A percentile compares a stretch with the other conserved stretches of the same genome.
Conservation (phyloP, 2,113 vertebrate genomes). For the Turnix velox region DNA sequence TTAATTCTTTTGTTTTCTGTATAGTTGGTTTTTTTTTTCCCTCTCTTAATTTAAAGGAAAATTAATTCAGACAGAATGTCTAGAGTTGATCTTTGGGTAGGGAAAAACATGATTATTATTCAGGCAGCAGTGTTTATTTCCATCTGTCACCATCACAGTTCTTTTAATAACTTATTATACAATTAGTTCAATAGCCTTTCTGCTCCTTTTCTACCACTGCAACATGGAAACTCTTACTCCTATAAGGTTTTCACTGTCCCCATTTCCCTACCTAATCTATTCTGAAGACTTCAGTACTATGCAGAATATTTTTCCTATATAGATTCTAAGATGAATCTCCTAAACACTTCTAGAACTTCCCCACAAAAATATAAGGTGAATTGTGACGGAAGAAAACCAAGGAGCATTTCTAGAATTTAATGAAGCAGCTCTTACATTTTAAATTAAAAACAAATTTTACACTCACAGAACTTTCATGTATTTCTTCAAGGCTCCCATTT, state of each 20-base stretch:
- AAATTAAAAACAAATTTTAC: not conserved
- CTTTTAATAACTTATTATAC: constrained; percentile 62
- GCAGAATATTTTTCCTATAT: not conserved
- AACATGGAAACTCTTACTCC: not conserved
- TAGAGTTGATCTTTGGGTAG: constrained; percentile 64
- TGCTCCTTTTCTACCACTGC: not conserved
- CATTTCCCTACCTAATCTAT: not conserved
- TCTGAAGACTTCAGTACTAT: not conserved
- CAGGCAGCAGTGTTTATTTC: constrained; percentile 65
- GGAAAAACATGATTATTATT: constrained; percentile 64
- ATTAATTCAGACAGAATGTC: constrained; percentile 69
- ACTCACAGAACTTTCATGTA: not conserved
- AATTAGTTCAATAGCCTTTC: constrained; percentile 56
- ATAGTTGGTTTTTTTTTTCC: constrained; percentile 18
- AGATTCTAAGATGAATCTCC: not conserved
- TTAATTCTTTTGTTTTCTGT: constrained; percentile 42
- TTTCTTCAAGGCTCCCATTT: not conserved
- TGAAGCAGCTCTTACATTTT: not conserved
- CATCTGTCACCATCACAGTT: constrained; percentile 60
- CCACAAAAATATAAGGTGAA: not conserved
- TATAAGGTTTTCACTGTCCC: not conserved
- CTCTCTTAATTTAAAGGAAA: constrained; percentile 60
- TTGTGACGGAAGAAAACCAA: not conserved
- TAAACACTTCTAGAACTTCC: not conserved
- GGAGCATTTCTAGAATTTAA: not conserved